Evolutionary conservation across 2,113 vertebrate genomes (phyloP).

Genomic region (Perognathus longimembris): DNA sequence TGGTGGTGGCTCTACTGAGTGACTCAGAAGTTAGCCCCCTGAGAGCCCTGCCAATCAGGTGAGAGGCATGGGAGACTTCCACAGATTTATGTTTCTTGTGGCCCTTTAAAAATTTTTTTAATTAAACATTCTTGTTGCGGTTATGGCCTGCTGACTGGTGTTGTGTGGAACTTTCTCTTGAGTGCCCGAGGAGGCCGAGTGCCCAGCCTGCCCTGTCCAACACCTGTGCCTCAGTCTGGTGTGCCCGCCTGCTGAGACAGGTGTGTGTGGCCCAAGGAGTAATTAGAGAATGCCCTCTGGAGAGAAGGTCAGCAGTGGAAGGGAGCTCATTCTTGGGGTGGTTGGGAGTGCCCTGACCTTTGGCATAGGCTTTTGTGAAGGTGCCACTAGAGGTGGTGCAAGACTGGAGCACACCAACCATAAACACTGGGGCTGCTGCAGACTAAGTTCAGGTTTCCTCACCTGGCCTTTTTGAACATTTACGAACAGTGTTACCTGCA

Average conservation of each 20-base stretch:
- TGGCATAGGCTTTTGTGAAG: background rate
- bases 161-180: constrained; percentile 53
- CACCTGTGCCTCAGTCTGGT: background rate
- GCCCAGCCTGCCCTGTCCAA: constrained; percentile 45
- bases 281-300: background rate
- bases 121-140: background rate
- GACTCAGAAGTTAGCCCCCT: background rate
- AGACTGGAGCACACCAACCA: background rate
- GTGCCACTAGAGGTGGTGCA: background rate
- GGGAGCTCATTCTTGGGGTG: background rate
- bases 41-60: background rate
- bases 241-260: background rate
- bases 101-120: constrained; percentile 55
- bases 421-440: background rate
- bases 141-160: constrained; percentile 20
- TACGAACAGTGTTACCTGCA: constrained; percentile 27
- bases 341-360: background rate
- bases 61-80: background rate
- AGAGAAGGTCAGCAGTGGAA: background rate
- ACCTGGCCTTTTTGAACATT: background rate
- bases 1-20: constrained; percentile 31
- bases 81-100: constrained; percentile 8
- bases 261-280: background rate
- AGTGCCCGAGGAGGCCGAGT: constrained; percentile 70
- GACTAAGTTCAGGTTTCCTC: background rate